Base-by-base conservation (phyloP, 1,140 invertebrate genomes). In the Ceratosolen solmsi region DNA sequence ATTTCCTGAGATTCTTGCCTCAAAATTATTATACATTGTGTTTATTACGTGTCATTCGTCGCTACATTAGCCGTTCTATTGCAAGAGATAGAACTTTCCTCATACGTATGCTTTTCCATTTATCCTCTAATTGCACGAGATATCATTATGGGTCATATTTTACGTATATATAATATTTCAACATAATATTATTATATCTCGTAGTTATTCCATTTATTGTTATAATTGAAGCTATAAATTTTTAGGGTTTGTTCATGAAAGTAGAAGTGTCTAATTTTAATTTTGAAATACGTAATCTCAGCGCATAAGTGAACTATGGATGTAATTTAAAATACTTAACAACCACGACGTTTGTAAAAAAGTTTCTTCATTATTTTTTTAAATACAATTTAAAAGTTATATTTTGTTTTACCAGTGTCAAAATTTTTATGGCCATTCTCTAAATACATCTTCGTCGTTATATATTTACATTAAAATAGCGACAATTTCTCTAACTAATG, bases 301-400 rank as follows among this genome's bases (percentile, higher is more conserved):
- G 9, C n/a, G 27, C 20, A 30, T 33, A 27, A 27, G 13, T 17
- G 25, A 70, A 70, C 17, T 46, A 4, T 4, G 17, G 49, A 5
- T 22, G 9, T 56, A 79, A 79, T 79, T n/a, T 56, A 79, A 79
- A 79, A 71, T 56, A n/a, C 54, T 79, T 79, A 71, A 79, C 71
- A 41, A 79, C 70, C 56, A 41, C 41, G 22, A 41, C 41, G n/a
- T 1, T 1, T n/a, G 3, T 22, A n/a, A 38, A 25, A 56, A 5
- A n/a, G 22, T 79, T 79, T 70, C 51, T 70, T 38, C 30, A 36
- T 79, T 51, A 68, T 41, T 60, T 38, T 78, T 71, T 54, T n/a
- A 36, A 71, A 25, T 27, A 22, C n/a, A 79, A 71, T 79, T 56
- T 71, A 56, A 71, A 79, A 79, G 65, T 49, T 79, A 68, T 30